phyloP scores from a whole-genome alignment of 92 coral and sea anemone species.

The Porites evermanni region DNA sequence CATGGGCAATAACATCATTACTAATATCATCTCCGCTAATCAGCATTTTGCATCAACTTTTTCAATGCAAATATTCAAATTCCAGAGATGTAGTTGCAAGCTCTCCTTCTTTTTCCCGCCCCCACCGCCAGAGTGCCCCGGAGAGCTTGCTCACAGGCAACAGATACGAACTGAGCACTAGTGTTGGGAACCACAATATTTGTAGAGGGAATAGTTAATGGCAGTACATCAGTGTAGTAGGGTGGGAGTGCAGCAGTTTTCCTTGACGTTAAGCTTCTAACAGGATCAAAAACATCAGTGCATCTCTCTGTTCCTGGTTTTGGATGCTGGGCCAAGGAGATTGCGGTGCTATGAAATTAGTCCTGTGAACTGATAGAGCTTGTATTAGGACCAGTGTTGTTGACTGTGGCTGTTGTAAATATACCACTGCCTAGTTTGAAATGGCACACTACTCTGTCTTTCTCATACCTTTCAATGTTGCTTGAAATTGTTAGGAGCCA shows the following conservation, averaged over 20 bases:
- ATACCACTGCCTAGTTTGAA: constrained; percentile 44
- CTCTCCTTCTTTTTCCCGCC: too few relatives aligned
- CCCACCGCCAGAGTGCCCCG: too few relatives aligned
- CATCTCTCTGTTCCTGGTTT: constrained; percentile 34
- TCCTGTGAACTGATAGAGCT: constrained; percentile 70
- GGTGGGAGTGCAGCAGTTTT: constrained; percentile 42
- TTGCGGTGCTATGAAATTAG: constrained; percentile 74
- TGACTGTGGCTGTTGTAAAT: constrained; percentile 65
- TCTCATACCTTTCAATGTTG: constrained; percentile 49
- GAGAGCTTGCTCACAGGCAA: not conserved
- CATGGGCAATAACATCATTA: constrained; percentile 12
- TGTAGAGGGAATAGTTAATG: constrained; percentile 17
- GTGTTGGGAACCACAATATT: constrained; percentile 28
- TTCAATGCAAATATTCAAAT: too few relatives aligned
- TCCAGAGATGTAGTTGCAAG: too few relatives aligned
- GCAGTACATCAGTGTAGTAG: constrained; percentile 45
- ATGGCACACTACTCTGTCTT: constrained; percentile 65
- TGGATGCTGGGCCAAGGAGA: constrained; percentile 75
- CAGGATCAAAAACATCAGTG: constrained; percentile 20
- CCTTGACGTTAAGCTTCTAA: constrained; percentile 25
- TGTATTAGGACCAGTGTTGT: constrained; percentile 72
- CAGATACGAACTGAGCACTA: constrained; percentile 8
- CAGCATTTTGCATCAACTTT: too few relatives aligned
- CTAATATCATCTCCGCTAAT: too few relatives aligned
- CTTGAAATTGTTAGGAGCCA: constrained; percentile 67